Percentiles rank a stretch among this genome's conserved stretches.
Conservation (phyloP, 2,113 vertebrate genomes). For the Typhlomys cinereus region DNA sequence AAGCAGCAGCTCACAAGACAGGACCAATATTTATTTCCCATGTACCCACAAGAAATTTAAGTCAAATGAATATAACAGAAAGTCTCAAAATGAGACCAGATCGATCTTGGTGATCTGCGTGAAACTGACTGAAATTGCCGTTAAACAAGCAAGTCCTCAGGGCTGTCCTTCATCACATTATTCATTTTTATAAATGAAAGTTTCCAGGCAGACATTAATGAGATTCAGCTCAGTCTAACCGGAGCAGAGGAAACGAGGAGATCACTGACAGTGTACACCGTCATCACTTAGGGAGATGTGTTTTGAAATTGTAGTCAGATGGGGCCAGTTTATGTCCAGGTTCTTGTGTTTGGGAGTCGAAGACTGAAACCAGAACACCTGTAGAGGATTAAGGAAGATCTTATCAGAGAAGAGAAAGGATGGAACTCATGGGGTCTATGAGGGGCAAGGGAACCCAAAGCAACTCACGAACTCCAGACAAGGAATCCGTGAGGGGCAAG, state of each 20-base stretch:
- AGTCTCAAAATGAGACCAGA: constrained; percentile 54
- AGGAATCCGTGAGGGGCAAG: no score
- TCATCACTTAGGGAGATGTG: constrained; percentile 56
- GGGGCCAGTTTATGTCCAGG: no score
- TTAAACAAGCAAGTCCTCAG: constrained; percentile 72
- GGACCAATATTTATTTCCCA: constrained; percentile 49
- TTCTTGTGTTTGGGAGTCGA: no score
- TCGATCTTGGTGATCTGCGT: constrained; percentile 44
- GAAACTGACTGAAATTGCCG: constrained; percentile 69
- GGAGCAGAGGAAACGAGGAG: constrained; percentile 52
- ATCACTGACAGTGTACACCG: constrained; percentile 58
- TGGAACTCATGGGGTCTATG: no score
- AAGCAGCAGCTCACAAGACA: neutral
- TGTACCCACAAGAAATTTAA: constrained; percentile 43
- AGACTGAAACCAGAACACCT: no score
- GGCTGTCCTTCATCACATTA: constrained; percentile 76
- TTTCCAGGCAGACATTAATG: constrained; percentile 64
- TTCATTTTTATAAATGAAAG: constrained; percentile 78
- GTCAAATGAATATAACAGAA: constrained; percentile 42
- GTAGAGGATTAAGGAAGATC: no score
- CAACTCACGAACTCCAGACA: no score
- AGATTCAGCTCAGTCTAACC: constrained; percentile 66
- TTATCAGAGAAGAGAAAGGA: no score
- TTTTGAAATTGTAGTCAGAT: constrained; percentile 59
- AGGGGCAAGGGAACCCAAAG: no score